These are phyloP conservation scores for Zingel zingel DNA, from an alignment of 2,113 vertebrate genomes.

Conservation along the genomic window DNA sequence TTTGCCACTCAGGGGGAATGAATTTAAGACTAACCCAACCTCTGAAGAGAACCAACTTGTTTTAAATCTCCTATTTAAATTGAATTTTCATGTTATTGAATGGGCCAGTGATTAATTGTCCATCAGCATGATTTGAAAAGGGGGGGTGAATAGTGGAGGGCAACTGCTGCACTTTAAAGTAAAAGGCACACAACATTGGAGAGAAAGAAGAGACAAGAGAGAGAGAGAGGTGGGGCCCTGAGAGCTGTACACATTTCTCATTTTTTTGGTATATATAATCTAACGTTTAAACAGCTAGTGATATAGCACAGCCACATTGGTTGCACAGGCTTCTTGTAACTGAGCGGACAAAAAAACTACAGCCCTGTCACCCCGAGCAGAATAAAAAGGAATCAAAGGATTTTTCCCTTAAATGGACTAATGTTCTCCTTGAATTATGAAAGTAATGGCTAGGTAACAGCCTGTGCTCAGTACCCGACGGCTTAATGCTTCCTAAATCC, in stretches of 20 bases:
- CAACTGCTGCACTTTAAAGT: slow-evolving; percentile 60
- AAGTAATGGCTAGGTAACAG: slow-evolving; percentile 99
- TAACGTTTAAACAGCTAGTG: slow-evolving; percentile 74
- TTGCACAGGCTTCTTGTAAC: slow-evolving; percentile 83
- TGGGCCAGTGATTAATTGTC: slow-evolving; percentile 76
- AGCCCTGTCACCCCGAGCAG: slow-evolving; percentile 88
- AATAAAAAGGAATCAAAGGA: slow-evolving; percentile 92
- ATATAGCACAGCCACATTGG: slow-evolving; percentile 86
- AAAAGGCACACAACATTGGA: slow-evolving; percentile 33
- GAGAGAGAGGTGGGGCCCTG: slow-evolving; percentile 39
- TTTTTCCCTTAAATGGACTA: slow-evolving; percentile 95
- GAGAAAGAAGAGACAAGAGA: slow-evolving; percentile 45
- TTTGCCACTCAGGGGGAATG: slow-evolving; percentile 7
- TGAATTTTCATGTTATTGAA: slow-evolving; percentile 67
- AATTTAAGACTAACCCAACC: background rate
- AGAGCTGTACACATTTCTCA: slow-evolving; percentile 70
- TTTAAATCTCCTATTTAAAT: slow-evolving; percentile 26
- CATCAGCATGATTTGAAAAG: slow-evolving; percentile 71
- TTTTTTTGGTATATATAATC: slow-evolving; percentile 28
- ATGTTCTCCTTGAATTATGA: slow-evolving; percentile 99
- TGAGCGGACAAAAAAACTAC: slow-evolving; percentile 85
- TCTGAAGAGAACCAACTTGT: slow-evolving; percentile 2
- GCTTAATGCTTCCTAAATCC: slow-evolving; percentile 99
- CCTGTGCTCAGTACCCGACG: slow-evolving; percentile 96
- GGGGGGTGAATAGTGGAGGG: slow-evolving; percentile 66